phyloP scores from a whole-genome alignment of 2,797 vertebrate genomes.

The Rhabdophis nuchalis region DNA sequence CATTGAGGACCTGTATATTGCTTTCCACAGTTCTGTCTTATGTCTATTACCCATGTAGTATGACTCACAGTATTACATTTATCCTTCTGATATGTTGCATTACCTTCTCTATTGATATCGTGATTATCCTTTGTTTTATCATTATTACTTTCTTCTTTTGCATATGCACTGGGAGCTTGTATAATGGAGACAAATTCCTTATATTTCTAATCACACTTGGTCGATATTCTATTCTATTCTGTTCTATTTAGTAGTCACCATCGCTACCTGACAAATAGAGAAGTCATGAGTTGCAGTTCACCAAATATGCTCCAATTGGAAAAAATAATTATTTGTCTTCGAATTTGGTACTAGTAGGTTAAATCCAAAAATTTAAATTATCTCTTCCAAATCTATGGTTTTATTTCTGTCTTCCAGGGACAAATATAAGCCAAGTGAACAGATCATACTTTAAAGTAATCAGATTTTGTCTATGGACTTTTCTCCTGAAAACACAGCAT shows the following conservation, averaged over 20 bases:
- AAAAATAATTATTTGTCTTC: background rate
- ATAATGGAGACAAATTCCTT: background rate
- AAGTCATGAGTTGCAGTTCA: background rate
- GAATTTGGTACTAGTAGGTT: background rate
- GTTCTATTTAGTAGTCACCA: too few relatives aligned
- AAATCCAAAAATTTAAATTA: background rate
- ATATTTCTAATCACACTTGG: background rate
- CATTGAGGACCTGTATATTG: too few relatives aligned
- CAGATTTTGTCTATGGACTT: too few relatives aligned
- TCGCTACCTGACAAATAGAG: background rate
- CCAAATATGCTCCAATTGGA: background rate
- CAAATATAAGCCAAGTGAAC: background rate
- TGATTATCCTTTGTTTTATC: background rate
- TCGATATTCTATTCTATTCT: background rate
- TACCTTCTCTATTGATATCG: background rate
- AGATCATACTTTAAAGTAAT: background rate
- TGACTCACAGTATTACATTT: too few relatives aligned
- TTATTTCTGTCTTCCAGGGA: background rate
- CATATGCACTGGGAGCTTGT: background rate
- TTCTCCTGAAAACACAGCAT: background rate
- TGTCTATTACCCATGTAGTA: too few relatives aligned
- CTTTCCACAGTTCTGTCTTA: background rate
- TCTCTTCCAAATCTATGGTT: background rate
- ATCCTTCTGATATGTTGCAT: background rate
- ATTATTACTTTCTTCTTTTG: background rate